Conservation (phyloP, 2,888 invertebrate species). For the Apotomis turbidana region DNA sequence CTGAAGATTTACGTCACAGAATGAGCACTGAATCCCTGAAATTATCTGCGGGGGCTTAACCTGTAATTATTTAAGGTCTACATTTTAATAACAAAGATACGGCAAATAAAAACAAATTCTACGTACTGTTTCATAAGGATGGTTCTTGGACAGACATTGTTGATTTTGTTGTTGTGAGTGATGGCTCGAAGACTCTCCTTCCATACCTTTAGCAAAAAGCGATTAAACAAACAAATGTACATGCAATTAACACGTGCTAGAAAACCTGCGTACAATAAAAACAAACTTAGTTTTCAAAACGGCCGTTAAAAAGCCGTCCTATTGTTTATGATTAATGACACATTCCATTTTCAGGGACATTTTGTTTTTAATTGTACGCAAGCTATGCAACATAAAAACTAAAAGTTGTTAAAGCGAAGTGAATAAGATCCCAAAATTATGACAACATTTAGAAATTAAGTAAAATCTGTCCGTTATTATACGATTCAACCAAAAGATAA, state of each 20-base stretch:
- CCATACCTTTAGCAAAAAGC: conserved; percentile 90
- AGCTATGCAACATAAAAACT: conserved; percentile 31
- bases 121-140: conserved; percentile 99
- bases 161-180: conserved; percentile 98
- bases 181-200: conserved; percentile 93
- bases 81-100: conserved; percentile 4
- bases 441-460: conserved; percentile 27
- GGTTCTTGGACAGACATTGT: conserved; percentile 97
- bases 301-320: too few relatives aligned
- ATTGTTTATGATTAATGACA: too few relatives aligned
- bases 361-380: conserved; percentile 20
- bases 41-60: conserved; percentile 20
- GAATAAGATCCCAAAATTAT: conserved; percentile 22
- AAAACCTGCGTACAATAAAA: conserved; percentile 51
- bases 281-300: not conserved
- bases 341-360: not conserved
- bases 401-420: conserved; percentile 23
- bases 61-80: conserved; percentile 10
- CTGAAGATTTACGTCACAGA: conserved; percentile 19
- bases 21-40: conserved; percentile 15
- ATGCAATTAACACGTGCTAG: conserved; percentile 59
- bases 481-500: conserved; percentile 21
- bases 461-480: not conserved
- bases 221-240: conserved; percentile 56
- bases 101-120: conserved; percentile 43